Evolutionary conservation across 2,888 invertebrate species (phyloP), one percentile per base, ranked within the genome.

Genomic region (Sesia apiformis): DNA sequence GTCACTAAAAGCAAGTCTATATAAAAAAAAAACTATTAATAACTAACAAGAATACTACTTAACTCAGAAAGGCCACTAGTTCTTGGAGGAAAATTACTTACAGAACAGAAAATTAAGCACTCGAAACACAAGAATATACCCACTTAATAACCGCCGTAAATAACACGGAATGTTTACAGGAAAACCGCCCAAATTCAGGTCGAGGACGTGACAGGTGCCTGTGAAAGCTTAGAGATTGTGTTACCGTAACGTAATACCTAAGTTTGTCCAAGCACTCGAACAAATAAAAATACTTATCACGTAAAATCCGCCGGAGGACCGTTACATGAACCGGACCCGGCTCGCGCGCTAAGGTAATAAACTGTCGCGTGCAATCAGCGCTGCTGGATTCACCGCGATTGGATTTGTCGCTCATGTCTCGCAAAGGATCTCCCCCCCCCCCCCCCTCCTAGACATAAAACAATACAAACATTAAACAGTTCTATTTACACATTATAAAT

Each of bases 221-320:
- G 63, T 71, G 72, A 74, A 72, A 77, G 74, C 74, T 69, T 68
- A 64, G 69, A 74, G 71, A 75, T 77, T 75, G 71, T 72, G 70
- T 79, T 76, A 74, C 75, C 64, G 72, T 66, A 67, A 72, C 67
- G 67, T 71, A 72, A 73, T 58, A 54, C 54, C 67, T 66, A 58
- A 66, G 75, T 74, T 76, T 74, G 75, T 73, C 74, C 67, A 66
- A 72, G 66, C 68, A 74, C 63, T 63, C 60, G 64, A 66, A 69
- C 77, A 76, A 80, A 83, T 81, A 82, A 82, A 81, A 78, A 82
- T 76, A 81, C 82, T 78, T 78, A 78, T 75, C 84, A 78, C 82
- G 81, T 80, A 80, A 77, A 69, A 65, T 61, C 65, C 59, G 58
- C 59, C 57, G 53, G 51, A 56, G 62, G 62, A 57, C 63, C 63